These are phyloP conservation scores for Dexiosoma caninum DNA, from an alignment of 2,888 invertebrate species.

Conservation along the genomic window DNA sequence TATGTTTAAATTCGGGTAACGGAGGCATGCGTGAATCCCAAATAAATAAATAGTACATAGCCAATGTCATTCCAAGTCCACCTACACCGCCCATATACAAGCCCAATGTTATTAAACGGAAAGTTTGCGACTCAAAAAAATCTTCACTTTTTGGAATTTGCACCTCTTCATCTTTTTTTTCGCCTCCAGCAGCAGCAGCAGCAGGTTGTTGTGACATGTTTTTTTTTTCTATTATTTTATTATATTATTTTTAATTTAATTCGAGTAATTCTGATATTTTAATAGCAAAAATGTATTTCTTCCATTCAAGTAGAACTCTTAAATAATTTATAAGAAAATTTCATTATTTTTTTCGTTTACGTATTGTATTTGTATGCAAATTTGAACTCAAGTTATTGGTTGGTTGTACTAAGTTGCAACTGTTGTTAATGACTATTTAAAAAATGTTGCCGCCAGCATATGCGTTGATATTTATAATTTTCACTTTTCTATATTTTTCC, in stretches of 20 bases:
- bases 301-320: background rate
- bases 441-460: slow-evolving; percentile 32
- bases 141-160: slow-evolving; percentile 70
- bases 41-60: slow-evolving; percentile 75
- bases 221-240: background rate
- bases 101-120: slow-evolving; percentile 72
- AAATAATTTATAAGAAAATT: background rate
- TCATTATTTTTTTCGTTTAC: too few species aligned
- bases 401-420: slow-evolving; percentile 51
- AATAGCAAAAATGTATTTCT: background rate
- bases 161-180: slow-evolving; percentile 71
- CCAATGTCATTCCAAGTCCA: slow-evolving; percentile 74
- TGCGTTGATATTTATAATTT: slow-evolving; percentile 52
- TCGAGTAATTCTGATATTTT: background rate
- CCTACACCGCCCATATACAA: slow-evolving; percentile 75
- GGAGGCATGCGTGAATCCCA: slow-evolving; percentile 77
- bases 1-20: slow-evolving; percentile 74
- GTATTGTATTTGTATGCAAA: background rate
- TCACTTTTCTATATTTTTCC: slow-evolving; percentile 10
- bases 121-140: slow-evolving; percentile 75
- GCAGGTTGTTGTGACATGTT: slow-evolving; percentile 63
- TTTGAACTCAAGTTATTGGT: slow-evolving; percentile 32
- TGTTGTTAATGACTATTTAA: slow-evolving; percentile 51
- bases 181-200: slow-evolving; percentile 55
- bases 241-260: background rate